These are phyloP conservation scores for Capromys pilorides DNA, from an alignment of 2,797 vertebrate species.

Conservation along the genomic window DNA sequence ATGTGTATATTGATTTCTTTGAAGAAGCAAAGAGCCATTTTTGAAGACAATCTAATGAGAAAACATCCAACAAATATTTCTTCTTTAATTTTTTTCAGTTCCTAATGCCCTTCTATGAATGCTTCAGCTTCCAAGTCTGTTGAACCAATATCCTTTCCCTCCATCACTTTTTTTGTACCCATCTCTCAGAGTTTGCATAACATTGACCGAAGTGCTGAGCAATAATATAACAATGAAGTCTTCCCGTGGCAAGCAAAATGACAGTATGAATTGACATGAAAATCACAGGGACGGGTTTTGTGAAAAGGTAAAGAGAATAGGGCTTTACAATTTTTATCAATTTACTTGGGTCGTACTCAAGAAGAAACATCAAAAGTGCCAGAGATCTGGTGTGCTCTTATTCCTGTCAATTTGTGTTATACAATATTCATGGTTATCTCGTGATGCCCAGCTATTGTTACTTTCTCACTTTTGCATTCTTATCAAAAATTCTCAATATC, in stretches of 20 bases:
- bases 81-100: not conserved
- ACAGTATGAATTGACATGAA: not conserved
- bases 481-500: not conserved
- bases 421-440: not conserved
- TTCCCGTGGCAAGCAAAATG: not conserved
- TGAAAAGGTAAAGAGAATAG: not conserved
- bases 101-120: not conserved
- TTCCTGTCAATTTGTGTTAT: not conserved
- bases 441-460: not conserved
- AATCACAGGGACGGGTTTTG: not conserved
- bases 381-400: not conserved
- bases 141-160: not conserved
- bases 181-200: not conserved
- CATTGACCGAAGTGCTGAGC: not conserved
- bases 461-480: not conserved
- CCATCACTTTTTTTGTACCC: not conserved
- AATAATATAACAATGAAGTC: not conserved
- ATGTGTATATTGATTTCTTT: slow-evolving; percentile 6
- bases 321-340: not conserved
- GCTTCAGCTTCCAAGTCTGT: not conserved
- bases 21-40: not conserved
- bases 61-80: not conserved
- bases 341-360: not conserved
- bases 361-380: not conserved
- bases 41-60: not conserved